Conservation (phyloP, 2,888 invertebrate genomes). For the Tromatobia lineatoria region DNA sequence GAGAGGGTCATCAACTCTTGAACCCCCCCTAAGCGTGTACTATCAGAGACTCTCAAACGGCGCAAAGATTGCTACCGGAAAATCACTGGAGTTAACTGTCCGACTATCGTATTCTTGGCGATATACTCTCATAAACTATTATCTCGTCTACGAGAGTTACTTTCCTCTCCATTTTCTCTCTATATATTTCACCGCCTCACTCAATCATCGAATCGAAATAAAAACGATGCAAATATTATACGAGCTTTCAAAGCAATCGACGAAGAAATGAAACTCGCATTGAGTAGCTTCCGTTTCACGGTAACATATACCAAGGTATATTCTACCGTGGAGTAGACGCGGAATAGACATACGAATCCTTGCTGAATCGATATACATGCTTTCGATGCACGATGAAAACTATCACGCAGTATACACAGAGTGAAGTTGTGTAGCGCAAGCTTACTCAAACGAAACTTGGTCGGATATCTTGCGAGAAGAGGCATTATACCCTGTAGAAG, state of each 20-base stretch:
- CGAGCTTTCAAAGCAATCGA: background rate
- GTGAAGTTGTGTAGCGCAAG: conserved; percentile 26
- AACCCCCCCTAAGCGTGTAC: conserved; percentile 19
- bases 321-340: too few relatives aligned
- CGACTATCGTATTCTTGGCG: conserved; percentile 23
- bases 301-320: background rate
- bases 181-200: background rate
- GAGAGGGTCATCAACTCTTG: conserved; percentile 56
- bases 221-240: background rate
- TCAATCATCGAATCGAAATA: background rate
- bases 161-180: conserved; percentile 1
- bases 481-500: conserved; percentile 12
- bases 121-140: conserved; percentile 46
- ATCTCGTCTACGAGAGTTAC: conserved; percentile 2
- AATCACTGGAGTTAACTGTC: conserved; percentile 52
- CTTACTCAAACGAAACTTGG: conserved; percentile 27
- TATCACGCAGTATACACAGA: background rate
- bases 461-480: conserved; percentile 6
- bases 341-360: background rate
- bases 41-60: conserved; percentile 15
- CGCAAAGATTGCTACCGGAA: conserved; percentile 53
- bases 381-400: background rate
- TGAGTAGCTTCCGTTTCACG: background rate
- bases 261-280: background rate
- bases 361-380: background rate